A percentile compares a stretch with the other conserved stretches of the same genome.
phyloP scores from a whole-genome alignment of 2,888 invertebrate genomes.

The Tachina lurida region DNA sequence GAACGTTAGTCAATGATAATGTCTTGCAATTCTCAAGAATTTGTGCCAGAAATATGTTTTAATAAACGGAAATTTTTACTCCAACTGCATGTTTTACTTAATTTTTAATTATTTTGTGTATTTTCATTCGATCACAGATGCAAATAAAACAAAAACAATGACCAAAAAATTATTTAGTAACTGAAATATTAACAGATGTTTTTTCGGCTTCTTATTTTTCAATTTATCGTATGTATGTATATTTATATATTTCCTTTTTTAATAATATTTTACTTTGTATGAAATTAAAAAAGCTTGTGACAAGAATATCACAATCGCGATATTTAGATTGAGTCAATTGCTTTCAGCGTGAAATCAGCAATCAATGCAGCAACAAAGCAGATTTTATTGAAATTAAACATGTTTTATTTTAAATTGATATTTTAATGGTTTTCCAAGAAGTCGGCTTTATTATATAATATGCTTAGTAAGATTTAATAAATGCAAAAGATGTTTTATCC shows the following conservation, averaged over 20 bases:
- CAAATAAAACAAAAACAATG: conserved; percentile 40
- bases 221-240: background rate
- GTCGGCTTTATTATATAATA: no score
- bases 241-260: background rate
- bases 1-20: no score
- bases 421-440: background rate
- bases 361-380: background rate
- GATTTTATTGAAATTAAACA: conserved; percentile 2
- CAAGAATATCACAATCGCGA: background rate
- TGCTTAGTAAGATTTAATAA: no score
- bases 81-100: background rate
- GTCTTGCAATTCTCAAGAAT: no score
- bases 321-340: background rate
- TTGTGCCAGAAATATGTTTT: no score
- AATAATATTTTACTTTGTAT: background rate
- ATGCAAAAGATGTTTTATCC: no score
- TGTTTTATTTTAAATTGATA: conserved; percentile 2
- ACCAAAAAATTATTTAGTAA: conserved; percentile 30
- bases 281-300: background rate
- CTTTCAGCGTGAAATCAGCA: background rate
- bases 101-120: background rate
- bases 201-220: background rate
- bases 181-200: conserved; percentile 60
- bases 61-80: background rate
- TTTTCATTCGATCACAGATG: conserved; percentile 8